These are phyloP conservation scores for Entomyzon cyanotis DNA, from an alignment of 2,113 vertebrate species.

Conservation along the genomic window DNA sequence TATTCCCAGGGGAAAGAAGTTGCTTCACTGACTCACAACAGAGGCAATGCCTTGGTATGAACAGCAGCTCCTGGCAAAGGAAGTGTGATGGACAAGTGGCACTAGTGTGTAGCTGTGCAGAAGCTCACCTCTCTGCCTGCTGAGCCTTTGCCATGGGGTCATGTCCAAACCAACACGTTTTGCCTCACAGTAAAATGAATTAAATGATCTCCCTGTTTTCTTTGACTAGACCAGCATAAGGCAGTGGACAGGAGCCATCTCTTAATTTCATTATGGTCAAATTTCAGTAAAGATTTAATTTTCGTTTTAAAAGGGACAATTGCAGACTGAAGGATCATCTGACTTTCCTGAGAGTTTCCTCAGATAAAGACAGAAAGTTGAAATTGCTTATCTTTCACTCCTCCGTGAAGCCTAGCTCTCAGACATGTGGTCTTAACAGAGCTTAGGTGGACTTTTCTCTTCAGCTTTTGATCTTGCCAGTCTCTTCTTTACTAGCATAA, in stretches of 20 bases:
- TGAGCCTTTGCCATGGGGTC: neutral
- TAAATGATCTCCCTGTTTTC: neutral
- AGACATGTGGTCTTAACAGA: neutral
- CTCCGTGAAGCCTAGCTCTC: neutral
- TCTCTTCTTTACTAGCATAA: conserved; percentile 29
- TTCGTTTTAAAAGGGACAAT: neutral
- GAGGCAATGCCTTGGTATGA: neutral
- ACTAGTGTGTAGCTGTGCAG: neutral
- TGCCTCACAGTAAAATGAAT: neutral
- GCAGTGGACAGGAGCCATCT: neutral
- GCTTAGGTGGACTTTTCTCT: conserved; percentile 36
- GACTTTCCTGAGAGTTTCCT: conserved; percentile 5
- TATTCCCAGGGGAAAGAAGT: neutral
- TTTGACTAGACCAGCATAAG: neutral
- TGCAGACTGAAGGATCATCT: neutral
- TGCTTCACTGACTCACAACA: neutral
- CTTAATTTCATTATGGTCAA: neutral
- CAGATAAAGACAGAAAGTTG: neutral
- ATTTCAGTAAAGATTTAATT: neutral
- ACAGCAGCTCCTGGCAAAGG: neutral
- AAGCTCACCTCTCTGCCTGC: neutral
- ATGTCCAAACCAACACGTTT: neutral
- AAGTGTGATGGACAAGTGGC: neutral
- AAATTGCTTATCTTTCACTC: conserved; percentile 11
- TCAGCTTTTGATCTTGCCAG: conserved; percentile 43